A percentile compares a stretch with the other conserved stretches of the same genome.
Evolutionary conservation across 2,888 invertebrate genomes (phyloP).

Genomic region (Cataglyphis albicans): DNA sequence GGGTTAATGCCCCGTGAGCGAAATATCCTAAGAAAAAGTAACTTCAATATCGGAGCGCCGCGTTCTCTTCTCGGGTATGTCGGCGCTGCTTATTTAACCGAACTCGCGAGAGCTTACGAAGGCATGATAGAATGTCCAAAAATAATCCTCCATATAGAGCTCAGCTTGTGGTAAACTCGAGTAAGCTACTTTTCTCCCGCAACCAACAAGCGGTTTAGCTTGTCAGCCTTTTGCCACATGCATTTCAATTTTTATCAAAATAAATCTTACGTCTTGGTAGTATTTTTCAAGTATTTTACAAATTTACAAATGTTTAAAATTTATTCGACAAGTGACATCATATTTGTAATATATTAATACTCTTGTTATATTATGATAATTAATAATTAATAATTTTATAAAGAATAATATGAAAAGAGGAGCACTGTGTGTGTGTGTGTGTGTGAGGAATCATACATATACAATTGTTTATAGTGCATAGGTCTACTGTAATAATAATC

Average conservation of each 20-base stretch:
- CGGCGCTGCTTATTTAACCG: slow-evolving; percentile 31
- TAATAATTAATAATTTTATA: no score
- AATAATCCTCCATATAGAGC: slow-evolving; percentile 38
- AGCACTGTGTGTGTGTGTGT: no score
- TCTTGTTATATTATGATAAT: no score
- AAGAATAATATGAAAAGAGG: no score
- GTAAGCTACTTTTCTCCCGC: slow-evolving; percentile 32
- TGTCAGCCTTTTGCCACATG: neutral
- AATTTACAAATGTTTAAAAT: neutral
- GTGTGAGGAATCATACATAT: no score
- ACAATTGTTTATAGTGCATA: neutral
- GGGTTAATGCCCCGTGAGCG: slow-evolving; percentile 62
- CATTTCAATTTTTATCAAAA: slow-evolving; percentile 4
- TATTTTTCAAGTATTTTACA: neutral
- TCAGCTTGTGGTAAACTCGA: slow-evolving; percentile 35
- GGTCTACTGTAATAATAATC: neutral
- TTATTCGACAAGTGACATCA: neutral
- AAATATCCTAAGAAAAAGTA: slow-evolving; percentile 63
- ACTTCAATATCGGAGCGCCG: slow-evolving; percentile 69
- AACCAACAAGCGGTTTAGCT: neutral
- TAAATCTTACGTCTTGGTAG: neutral
- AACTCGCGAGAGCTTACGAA: slow-evolving; percentile 7
- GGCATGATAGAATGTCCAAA: slow-evolving; percentile 45
- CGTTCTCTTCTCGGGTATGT: neutral
- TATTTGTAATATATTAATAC: neutral